Base-by-base conservation (phyloP, 2,113 vertebrate genomes). In the Megaceryle torquata region DNA sequence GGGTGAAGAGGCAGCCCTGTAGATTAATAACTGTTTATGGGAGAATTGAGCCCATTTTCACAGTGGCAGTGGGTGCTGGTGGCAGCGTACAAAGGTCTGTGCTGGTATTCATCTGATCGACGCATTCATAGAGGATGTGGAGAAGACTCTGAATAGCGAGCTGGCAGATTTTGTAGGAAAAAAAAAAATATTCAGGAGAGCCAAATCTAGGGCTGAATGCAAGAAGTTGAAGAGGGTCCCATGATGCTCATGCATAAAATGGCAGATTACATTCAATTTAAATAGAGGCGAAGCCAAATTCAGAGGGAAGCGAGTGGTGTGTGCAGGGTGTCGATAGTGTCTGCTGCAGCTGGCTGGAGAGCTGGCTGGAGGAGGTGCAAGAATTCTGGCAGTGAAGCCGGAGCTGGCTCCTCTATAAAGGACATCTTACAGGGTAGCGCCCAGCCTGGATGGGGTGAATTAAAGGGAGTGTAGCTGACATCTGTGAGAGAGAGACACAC, bases 171-270 rank as follows among this genome's bases (percentile, higher is more conserved):
- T 13, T 24, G 18, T 53, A 31, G 29, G 63, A 11, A 20, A 65
- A 28, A 33, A 43, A 63, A 26, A 81, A 68, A 25, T 2, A 91
- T 93, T 91, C 26, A 82, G 54, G n/a, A 86, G 75, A 91, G 94
- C 84, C 91, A 93, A 91, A 59, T 53, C 25, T 53, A 15, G 79
- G 70, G 59, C 84, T 85, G 91, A 88, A 91, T 28, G 75, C 75
- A n/a, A 82, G 91, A 51, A 88, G 80, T 43, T 93, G 64, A 88
- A 93, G 94, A 91, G 91, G 91, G 43, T 81, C 94, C 84, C 76
- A 19, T 93, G 94, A 78, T 54, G 56, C 70, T 88, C 25, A 2
- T 26, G 88, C 64, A 33, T 8, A 15, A 80, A 77, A 68, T 10
- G 84, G 69, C 70, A 91, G 88, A 50, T 91, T 68, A 33, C 37